Evolutionary conservation across 2,888 invertebrate genomes (phyloP), one percentile per base, ranked within the genome.

Genomic region (Anorthoa munda): DNA sequence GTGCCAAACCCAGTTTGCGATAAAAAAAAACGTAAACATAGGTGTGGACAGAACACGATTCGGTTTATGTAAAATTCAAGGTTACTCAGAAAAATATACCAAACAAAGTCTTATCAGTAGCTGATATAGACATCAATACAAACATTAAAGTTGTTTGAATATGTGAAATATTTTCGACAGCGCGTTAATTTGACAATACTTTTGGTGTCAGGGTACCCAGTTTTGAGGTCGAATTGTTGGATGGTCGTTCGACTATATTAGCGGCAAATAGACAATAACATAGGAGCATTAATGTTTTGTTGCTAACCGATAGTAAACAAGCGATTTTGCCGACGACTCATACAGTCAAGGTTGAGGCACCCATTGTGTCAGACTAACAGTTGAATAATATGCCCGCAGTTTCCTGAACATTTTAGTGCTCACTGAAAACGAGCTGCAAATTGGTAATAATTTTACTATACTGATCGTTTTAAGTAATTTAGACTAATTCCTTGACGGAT

Each of bases 21-120:
- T 89, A 91, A 91, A 90, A 90, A 90, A 71, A 91, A 89, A 88
- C 84, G 90, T 91, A 91, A 94, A 94, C 90, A 93, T 83, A 92
- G 94, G 94, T 90, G 94, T 90, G 93, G 91, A 89, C 87, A 84
- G 81, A 83, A 81, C 80, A 82, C 65, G 77, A 84, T 67, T 84
- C 81, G 80, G 85, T 86, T 88, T 86, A 88, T 88, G 88, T 87
- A 86, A 75, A 81, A 85, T 85, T 88, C 94, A 95, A 95, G 95
- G 95, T 93, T 92, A 90, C 77, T 82, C 68, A 79, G 79, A 82
- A 86, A 87, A 85, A 85, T 80, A 86, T 87, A 83, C 81, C 82
- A 78, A 86, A 87, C 80, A 72, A 72, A 78, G 75, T 87, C 85
- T 93, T 92, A 93, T 92, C 92, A 88, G 75, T 75, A 73, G 77